A percentile compares a stretch with the other conserved stretches of the same genome.
phyloP scores from a whole-genome alignment of 2,113 vertebrate species.

The Numenius arquata region DNA sequence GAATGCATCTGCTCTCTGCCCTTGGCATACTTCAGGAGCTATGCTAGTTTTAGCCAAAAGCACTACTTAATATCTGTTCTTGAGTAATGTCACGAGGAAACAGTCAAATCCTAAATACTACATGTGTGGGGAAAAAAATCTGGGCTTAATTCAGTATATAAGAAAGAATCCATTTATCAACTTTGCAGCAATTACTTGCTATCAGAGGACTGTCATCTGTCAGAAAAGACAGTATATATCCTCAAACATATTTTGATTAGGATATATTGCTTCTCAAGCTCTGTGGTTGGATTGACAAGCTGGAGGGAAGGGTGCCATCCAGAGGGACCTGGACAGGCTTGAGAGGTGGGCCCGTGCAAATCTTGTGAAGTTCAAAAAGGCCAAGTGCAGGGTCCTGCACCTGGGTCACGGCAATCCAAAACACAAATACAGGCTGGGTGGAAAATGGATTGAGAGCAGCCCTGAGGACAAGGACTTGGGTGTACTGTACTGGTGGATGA shows the following conservation, averaged over 20 bases:
- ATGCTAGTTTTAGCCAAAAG: neutral
- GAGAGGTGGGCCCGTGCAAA: neutral
- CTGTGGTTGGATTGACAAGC: neutral
- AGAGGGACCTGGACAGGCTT: neutral
- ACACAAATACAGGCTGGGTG: neutral
- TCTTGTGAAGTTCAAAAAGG: neutral
- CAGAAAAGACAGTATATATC: neutral
- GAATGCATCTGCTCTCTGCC: neutral
- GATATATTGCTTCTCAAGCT: neutral
- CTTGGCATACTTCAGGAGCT: neutral
- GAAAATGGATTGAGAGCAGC: neutral
- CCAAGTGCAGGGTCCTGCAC: neutral
- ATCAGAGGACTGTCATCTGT: neutral
- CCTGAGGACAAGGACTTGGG: neutral
- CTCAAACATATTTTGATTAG: neutral
- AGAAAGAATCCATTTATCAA: neutral
- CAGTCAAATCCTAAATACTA: neutral
- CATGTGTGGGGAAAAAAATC: neutral
- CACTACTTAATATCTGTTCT: neutral
- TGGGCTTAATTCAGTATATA: neutral
- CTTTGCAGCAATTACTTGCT: neutral
- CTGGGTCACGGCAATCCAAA: neutral
- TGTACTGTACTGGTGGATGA: neutral
- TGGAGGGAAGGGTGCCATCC: neutral
- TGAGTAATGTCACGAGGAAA: neutral